Evolutionary conservation across 37 sponge, comb jelly and placozoan species (phyloP).

Genomic region (Bolinopsis microptera): DNA sequence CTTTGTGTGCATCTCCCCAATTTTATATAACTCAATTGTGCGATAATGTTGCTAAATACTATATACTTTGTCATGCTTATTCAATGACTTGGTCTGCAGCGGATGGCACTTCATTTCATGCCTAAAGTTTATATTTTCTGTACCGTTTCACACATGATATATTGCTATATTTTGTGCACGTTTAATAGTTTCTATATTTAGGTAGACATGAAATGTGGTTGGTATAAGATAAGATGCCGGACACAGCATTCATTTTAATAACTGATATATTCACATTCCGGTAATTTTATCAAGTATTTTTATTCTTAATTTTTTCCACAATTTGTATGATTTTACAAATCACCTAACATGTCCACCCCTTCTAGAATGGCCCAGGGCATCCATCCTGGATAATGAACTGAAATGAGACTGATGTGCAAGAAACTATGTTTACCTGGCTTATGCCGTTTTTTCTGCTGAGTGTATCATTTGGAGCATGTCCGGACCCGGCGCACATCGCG

Average conservation of each 20-base stretch:
- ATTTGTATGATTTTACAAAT: no score
- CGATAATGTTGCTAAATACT: background rate
- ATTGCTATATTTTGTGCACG: background rate
- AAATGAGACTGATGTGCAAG: background rate
- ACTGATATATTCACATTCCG: no score
- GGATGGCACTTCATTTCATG: background rate
- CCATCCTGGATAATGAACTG: slow-evolving; percentile 45
- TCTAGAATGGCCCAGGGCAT: slow-evolving; percentile 13
- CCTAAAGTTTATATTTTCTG: background rate
- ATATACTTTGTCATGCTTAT: background rate
- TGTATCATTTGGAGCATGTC: background rate
- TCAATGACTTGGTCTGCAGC: background rate
- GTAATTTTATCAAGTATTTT: no score
- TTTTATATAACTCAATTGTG: background rate
- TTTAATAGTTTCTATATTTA: no score
- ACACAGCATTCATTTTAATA: no score
- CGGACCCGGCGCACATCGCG: slow-evolving; percentile 29
- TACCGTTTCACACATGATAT: background rate
- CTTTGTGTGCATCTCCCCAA: background rate
- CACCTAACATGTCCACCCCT: background rate
- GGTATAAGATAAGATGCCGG: no score
- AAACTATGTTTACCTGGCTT: slow-evolving; percentile 41
- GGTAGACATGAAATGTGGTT: no score
- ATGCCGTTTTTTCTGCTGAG: slow-evolving; percentile 61
- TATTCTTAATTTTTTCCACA: no score